These are phyloP conservation scores for Drosophila ironensis DNA, from an alignment of 1,140 invertebrate genomes.

Conservation along the genomic window DNA sequence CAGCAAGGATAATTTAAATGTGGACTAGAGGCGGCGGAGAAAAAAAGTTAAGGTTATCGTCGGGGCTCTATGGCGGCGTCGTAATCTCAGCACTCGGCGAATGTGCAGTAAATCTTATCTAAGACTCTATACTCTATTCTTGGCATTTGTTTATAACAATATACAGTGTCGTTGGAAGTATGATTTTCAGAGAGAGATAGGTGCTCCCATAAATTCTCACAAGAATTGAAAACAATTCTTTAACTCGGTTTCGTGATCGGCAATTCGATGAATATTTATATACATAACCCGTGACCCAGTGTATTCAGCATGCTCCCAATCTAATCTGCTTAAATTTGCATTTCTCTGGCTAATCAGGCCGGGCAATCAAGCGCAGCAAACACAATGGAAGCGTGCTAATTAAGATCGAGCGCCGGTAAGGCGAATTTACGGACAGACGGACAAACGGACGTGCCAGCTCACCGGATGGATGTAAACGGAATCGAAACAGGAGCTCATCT, in stretches of 20 bases:
- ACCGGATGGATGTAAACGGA: constrained; percentile 94
- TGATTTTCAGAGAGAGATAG: neutral
- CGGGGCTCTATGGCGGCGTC: neutral
- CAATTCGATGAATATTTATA: too few species aligned
- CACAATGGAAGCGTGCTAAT: neutral
- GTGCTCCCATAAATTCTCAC: neutral
- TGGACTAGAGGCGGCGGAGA: constrained; percentile 85
- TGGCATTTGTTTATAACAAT: neutral
- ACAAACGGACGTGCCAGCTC: constrained; percentile 59
- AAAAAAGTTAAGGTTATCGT: constrained; percentile 7
- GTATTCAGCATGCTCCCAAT: constrained; percentile 2
- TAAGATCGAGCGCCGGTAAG: too few species aligned
- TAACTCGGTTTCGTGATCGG: too few species aligned
- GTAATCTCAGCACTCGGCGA: neutral
- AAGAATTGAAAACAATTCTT: neutral
- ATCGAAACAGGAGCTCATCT: constrained; percentile 90
- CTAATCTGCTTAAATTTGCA: constrained; percentile 35
- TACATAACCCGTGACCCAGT: too few species aligned
- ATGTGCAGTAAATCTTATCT: neutral
- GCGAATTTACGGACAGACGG: too few species aligned
- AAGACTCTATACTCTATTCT: neutral
- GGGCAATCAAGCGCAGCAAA: constrained; percentile 18
- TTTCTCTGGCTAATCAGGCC: constrained; percentile 3
- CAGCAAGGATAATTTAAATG: constrained; percentile 89
- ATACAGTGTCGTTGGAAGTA: constrained; percentile 3